Base-by-base conservation (phyloP, 1,140 invertebrate species). In the Scaptomyza montana region DNA sequence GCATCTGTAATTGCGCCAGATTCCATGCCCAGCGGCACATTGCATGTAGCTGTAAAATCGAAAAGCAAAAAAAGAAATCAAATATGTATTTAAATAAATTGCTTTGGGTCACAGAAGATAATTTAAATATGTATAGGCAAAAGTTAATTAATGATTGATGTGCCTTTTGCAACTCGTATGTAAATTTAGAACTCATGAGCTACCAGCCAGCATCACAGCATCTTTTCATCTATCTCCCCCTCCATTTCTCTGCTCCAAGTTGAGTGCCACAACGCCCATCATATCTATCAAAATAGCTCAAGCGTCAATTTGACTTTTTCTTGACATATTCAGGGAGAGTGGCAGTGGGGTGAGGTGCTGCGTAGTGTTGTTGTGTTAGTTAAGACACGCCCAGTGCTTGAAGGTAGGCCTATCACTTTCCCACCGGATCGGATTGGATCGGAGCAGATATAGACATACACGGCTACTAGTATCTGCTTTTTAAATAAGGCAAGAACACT, bases 21-120 rank as follows among this genome's bases (percentile, higher is more conserved):
- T 93, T 98, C 96, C 97, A 98, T 98, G 68, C 97, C 97, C 50
- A 98, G 94, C 13, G 97, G 95, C 74, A 95, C 93, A 81, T 94
- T 95, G 93, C 97, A 98, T 93, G 96, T 95, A 80, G 94, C 96
- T 97, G 94, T 25, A 94, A 59, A 95, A 69, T 46, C 69, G 16
- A 51, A 55, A 45, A 7, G 51, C 16, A 16, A 16, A 6, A 50
- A 6, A 65, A 54, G 28, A 65, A 53, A 65, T 63, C 47, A 51
- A 41, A 41, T 53, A 54, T 53, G 41, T 53, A 54, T 53, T 28
- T 59, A 10, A 50, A 59, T 59, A 45, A 66, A 43, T 54, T 49
- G 39, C 19, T 9, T 46, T n/a, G 30, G 50, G n/a, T n/a, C 28
- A 46, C 19, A 33, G 46, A 36, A 67, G 49, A 46, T 10, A 16